A percentile compares a stretch with the other conserved stretches of the same genome.
phyloP scores from a whole-genome alignment of 2,113 vertebrate species.

The Fulmarus glacialis region DNA sequence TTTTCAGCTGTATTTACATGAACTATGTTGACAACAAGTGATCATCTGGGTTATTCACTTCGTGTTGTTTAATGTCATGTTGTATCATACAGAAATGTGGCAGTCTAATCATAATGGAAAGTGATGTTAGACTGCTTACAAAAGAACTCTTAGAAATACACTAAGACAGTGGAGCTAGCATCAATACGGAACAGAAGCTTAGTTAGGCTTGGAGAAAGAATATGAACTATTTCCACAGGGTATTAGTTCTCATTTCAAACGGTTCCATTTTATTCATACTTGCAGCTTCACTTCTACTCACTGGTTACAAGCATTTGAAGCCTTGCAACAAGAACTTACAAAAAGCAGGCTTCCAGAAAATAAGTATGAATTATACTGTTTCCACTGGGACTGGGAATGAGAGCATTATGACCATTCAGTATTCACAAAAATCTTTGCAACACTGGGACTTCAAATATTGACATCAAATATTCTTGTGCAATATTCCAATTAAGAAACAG shows the following conservation, averaged over 20 bases:
- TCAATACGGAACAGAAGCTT: neutral
- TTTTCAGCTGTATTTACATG: neutral
- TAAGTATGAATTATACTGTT: neutral
- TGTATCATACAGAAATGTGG: neutral
- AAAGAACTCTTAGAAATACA: neutral
- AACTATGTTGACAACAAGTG: neutral
- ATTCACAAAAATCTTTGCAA: neutral
- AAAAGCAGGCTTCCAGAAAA: neutral
- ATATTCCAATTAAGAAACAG: neutral
- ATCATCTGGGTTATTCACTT: neutral
- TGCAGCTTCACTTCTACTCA: neutral
- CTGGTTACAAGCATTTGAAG: neutral
- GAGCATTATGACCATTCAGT: neutral
- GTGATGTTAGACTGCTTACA: neutral
- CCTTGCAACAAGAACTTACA: neutral
- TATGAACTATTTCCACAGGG: neutral
- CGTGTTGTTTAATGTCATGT: neutral
- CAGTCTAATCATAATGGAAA: neutral
- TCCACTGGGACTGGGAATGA: neutral
- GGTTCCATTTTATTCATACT: neutral
- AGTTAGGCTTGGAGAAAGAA: neutral
- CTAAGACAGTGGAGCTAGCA: neutral
- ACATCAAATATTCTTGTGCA: neutral
- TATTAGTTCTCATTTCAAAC: neutral
- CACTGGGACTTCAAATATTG: neutral